Evolutionary conservation across 2,113 vertebrate genomes (phyloP).

Genomic region (Chaetorhynchus papuensis): DNA sequence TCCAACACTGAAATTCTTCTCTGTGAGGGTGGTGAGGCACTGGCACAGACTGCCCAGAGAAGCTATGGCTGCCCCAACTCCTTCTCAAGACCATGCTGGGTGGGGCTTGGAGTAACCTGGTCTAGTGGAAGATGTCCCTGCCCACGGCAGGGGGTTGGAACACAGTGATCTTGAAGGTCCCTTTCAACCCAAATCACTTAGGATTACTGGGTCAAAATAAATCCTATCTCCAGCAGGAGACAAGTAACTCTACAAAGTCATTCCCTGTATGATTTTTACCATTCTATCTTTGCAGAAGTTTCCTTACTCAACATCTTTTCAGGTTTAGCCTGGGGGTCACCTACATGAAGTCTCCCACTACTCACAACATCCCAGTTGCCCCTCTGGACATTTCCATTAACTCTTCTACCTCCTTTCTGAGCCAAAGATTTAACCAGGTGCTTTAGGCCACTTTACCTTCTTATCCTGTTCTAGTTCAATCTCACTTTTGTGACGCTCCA

Average conservation of each 20-base stretch:
- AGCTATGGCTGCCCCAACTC: background rate
- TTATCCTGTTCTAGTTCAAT: slow-evolving; percentile 84
- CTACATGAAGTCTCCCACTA: background rate
- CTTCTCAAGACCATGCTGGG: background rate
- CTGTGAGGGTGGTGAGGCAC: background rate
- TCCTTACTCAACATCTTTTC: background rate
- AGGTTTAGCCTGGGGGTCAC: background rate
- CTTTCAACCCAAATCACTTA: background rate
- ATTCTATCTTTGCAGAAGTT: background rate
- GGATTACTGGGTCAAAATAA: too few relatives aligned
- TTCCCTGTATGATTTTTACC: background rate
- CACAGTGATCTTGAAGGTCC: background rate
- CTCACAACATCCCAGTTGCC: background rate
- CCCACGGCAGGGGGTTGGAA: background rate
- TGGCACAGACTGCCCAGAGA: background rate
- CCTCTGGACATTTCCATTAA: background rate
- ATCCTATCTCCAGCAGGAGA: background rate
- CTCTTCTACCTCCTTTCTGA: background rate
- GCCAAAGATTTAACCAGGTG: background rate
- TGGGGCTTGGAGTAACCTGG: background rate
- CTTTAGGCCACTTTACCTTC: slow-evolving; percentile 72
- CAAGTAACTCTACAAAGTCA: accelerated
- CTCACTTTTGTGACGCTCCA: slow-evolving; percentile 81
- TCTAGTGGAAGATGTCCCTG: background rate
- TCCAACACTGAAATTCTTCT: background rate